These are phyloP conservation scores for Zaprionus vittiger DNA, from an alignment of 1,140 invertebrate species.

Conservation along the genomic window DNA sequence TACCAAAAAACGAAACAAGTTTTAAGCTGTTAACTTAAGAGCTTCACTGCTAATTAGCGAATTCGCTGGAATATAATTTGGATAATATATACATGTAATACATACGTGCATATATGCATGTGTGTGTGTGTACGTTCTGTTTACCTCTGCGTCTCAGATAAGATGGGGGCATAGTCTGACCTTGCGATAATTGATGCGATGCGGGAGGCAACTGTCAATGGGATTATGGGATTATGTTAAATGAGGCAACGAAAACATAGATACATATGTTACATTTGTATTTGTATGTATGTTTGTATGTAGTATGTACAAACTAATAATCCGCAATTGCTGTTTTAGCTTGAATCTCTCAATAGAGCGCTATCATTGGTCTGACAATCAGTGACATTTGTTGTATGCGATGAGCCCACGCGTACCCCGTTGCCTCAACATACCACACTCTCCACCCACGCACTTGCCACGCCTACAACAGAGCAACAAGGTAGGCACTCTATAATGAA, in stretches of 20 bases:
- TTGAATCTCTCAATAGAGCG: not conserved
- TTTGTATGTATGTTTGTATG: not conserved
- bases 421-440: not conserved
- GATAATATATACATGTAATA: not conserved
- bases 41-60: not conserved
- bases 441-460: not conserved
- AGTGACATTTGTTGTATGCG: constrained; percentile 49
- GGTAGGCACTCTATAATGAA: not conserved
- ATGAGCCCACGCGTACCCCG: not conserved
- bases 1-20: not conserved
- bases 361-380: constrained; percentile 51
- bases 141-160: not conserved
- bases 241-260: constrained; percentile 44
- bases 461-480: not conserved
- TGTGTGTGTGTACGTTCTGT: not conserved
- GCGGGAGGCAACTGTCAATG: constrained; percentile 43
- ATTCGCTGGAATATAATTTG: not conserved
- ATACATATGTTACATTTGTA: constrained; percentile 16
- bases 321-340: not conserved
- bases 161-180: constrained; percentile 6
- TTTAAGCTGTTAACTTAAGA: not conserved
- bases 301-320: constrained; percentile 12
- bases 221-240: constrained; percentile 56
- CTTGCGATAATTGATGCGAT: constrained; percentile 35
- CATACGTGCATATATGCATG: not conserved